Conservation (phyloP, 30 jellyfish, hydroid and myxozoan species). For the Rhopilema esculentum region DNA sequence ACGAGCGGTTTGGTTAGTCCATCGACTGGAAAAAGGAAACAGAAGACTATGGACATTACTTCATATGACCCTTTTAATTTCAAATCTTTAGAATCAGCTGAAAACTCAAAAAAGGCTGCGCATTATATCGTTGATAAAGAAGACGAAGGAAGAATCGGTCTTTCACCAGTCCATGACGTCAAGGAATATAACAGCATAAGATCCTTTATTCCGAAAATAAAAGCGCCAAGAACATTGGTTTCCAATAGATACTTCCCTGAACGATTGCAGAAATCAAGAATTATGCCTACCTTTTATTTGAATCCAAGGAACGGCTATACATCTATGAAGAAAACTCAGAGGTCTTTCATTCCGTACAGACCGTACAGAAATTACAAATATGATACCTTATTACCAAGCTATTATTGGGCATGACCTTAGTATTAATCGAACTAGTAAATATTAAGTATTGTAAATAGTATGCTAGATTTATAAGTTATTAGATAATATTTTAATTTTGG, state of each 20-base stretch:
- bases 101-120: background rate
- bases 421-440: too few species aligned
- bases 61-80: slow-evolving; percentile 34
- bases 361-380: background rate
- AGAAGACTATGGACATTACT: background rate
- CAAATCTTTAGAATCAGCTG: background rate
- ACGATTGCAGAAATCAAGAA: background rate
- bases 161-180: background rate
- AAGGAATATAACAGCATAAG: background rate
- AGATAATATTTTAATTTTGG: too few species aligned
- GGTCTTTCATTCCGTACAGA: background rate
- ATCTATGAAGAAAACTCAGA: background rate
- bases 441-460: too few species aligned
- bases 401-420: background rate
- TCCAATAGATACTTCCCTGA: background rate
- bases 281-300: background rate
- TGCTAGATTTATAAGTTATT: too few species aligned
- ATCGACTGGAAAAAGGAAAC: background rate
- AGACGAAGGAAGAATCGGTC: slow-evolving; percentile 22
- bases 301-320: background rate
- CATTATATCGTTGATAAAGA: slow-evolving; percentile 37
- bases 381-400: background rate
- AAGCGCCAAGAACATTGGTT: background rate
- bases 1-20: background rate
- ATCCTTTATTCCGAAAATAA: background rate